These are phyloP conservation scores for Pelecanoides urinatrix DNA, from an alignment of 2,113 vertebrate genomes.

Conservation along the genomic window DNA sequence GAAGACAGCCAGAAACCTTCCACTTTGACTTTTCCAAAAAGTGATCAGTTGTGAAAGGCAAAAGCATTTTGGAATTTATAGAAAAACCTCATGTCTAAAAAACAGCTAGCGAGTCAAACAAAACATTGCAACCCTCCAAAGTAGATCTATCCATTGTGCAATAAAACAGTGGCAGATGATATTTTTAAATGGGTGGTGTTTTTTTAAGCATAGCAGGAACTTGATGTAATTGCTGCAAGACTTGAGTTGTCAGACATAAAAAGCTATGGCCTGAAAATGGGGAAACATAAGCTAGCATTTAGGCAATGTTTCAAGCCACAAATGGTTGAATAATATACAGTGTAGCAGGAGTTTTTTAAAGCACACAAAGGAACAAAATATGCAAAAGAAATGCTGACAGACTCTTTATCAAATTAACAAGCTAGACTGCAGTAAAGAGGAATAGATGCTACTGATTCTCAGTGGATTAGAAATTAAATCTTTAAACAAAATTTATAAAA, in stretches of 20 bases:
- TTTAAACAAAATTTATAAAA: background rate
- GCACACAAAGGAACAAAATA: background rate
- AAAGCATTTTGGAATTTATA: background rate
- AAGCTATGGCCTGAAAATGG: background rate
- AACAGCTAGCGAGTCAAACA: background rate
- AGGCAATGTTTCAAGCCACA: conserved; percentile 50
- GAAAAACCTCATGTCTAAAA: background rate
- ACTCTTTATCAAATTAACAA: conserved; percentile 7
- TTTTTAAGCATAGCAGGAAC: conserved; percentile 32
- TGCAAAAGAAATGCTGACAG: background rate
- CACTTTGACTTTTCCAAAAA: background rate
- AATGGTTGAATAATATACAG: background rate
- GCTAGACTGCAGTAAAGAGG: background rate
- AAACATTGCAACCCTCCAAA: background rate
- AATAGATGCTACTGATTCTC: background rate
- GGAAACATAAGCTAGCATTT: conserved; percentile 21
- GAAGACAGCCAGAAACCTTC: background rate
- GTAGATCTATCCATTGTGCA: background rate
- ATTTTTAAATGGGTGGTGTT: conserved; percentile 6
- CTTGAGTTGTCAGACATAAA: conserved; percentile 38
- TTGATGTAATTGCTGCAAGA: background rate
- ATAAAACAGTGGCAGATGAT: background rate
- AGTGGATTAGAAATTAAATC: background rate
- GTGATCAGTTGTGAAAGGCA: background rate
- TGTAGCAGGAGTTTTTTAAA: background rate